Percentiles rank a stretch among this genome's conserved stretches.
phyloP scores from a whole-genome alignment of 1,140 invertebrate species.

The Drosophila mauritiana region DNA sequence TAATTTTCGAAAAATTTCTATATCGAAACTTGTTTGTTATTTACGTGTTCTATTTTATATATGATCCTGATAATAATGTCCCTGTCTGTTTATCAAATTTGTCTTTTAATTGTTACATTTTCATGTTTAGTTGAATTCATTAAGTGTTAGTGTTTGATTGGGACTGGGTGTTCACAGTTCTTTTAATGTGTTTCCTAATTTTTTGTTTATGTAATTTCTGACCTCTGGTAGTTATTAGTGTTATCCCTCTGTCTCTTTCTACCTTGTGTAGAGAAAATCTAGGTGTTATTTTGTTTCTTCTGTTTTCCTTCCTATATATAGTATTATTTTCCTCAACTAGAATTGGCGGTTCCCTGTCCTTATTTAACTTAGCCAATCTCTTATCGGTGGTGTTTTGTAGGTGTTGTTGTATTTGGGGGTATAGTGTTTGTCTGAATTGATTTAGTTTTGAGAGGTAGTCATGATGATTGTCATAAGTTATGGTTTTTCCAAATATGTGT shows the following conservation, averaged over 20 bases:
- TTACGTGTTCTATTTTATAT: no score
- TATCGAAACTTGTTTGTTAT: no score
- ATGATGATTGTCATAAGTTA: background rate
- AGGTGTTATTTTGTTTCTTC: slow-evolving; percentile 11
- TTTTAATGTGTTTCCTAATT: background rate
- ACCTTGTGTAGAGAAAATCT: slow-evolving; percentile 1
- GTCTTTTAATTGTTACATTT: background rate
- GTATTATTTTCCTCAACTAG: background rate
- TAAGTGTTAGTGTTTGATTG: slow-evolving; percentile 8
- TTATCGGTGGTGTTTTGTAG: background rate
- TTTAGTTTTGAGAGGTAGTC: background rate
- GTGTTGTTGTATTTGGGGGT: background rate
- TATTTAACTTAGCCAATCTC: background rate
- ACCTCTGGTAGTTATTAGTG: background rate
- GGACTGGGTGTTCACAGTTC: no score
- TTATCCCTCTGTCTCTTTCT: background rate
- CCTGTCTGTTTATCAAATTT: background rate
- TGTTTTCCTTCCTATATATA: slow-evolving; percentile 6
- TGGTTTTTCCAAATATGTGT: background rate
- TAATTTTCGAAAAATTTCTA: no score
- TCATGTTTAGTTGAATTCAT: background rate
- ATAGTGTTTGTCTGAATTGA: background rate
- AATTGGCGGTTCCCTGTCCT: background rate
- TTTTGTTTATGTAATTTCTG: slow-evolving; percentile 1
- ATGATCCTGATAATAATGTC: no score